A percentile compares a stretch with the other conserved stretches of the same genome.
phyloP scores from a whole-genome alignment of 2,797 vertebrate species.

The Aphelocoma californica region DNA sequence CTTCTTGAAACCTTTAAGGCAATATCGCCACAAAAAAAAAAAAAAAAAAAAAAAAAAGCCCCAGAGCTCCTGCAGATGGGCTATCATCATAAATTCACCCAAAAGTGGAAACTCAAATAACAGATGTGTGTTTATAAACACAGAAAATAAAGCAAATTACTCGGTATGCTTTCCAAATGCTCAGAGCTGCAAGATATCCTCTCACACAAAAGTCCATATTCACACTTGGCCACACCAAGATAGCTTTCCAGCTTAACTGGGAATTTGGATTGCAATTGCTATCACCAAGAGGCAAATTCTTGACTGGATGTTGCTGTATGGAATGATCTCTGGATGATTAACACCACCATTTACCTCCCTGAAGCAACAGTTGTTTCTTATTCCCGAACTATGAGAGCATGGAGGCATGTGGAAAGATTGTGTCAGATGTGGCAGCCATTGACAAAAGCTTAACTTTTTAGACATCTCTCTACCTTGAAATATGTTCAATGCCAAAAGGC shows the following conservation, averaged over 20 bases:
- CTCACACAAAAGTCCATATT: not conserved
- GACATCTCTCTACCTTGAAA: conserved; percentile 57
- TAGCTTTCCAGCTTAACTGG: not conserved
- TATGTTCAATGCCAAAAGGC: conserved; percentile 37
- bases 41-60: not conserved
- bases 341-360: conserved; percentile 15
- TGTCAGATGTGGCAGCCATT: conserved; percentile 31
- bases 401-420: not conserved
- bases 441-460: conserved; percentile 43
- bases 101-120: conserved; percentile 38
- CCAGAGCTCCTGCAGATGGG: conserved; percentile 38
- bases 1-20: conserved; percentile 60
- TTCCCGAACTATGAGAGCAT: not conserved
- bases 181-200: not conserved
- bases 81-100: conserved; percentile 36
- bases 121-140: conserved; percentile 42
- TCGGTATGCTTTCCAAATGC: conserved; percentile 5
- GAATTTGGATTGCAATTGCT: not conserved
- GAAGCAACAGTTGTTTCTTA: conserved; percentile 32
- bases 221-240: not conserved
- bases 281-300: conserved; percentile 6
- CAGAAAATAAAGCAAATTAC: not conserved
- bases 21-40: not conserved
- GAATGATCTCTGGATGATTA: conserved; percentile 24
- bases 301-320: not conserved